A percentile compares a stretch with the other conserved stretches of the same genome.
Evolutionary conservation across 1,140 invertebrate species (phyloP).

Genomic region (Anadara kagoshimensis): DNA sequence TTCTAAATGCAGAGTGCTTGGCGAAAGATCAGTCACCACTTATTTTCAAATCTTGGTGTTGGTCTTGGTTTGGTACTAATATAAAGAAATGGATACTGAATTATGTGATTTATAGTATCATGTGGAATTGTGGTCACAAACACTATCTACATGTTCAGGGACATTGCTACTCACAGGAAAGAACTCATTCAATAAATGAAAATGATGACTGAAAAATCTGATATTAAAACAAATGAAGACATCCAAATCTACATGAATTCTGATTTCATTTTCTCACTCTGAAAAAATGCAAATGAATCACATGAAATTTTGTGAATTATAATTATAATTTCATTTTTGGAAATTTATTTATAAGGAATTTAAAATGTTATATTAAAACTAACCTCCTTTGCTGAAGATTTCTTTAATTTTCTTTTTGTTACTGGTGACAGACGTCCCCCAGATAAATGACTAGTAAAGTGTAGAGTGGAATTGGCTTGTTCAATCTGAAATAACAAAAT

Average conservation of each 20-base stretch:
- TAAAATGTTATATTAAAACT: not conserved
- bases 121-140: no score
- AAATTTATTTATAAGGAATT: not conserved
- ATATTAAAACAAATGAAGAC: not conserved
- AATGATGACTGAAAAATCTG: no score
- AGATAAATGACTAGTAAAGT: not conserved
- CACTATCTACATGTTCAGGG: no score
- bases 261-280: no score
- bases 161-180: no score
- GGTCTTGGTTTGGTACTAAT: no score
- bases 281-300: not conserved
- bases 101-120: no score
- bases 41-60: no score
- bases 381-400: constrained; percentile 32
- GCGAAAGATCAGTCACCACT: no score
- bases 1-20: no score
- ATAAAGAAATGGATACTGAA: no score
- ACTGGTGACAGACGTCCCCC: constrained; percentile 39
- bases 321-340: not conserved
- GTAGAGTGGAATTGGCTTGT: constrained; percentile 36
- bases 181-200: no score
- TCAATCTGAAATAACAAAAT: constrained; percentile 28
- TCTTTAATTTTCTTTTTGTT: constrained; percentile 34
- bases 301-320: not conserved
- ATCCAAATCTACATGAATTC: not conserved